A percentile compares a stretch with the other conserved stretches of the same genome.
Evolutionary conservation across 2,113 vertebrate species (phyloP).

Genomic region (Phalacrocorax pelagicus): DNA sequence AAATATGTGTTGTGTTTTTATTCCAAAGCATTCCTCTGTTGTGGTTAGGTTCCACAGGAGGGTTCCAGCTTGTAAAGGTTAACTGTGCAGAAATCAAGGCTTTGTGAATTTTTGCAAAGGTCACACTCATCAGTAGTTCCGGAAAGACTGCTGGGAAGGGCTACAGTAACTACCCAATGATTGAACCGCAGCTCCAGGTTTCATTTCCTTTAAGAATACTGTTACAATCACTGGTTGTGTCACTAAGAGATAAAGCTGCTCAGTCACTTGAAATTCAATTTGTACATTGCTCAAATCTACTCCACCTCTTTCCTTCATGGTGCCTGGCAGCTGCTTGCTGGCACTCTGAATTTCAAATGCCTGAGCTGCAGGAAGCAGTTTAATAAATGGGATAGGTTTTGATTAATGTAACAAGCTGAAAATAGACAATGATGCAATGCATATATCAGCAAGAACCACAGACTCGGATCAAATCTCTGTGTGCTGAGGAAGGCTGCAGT

Average conservation of each 20-base stretch:
- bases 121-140: conserved; percentile 78
- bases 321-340: conserved; percentile 70
- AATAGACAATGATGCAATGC: conserved; percentile 78
- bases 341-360: conserved; percentile 75
- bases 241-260: conserved; percentile 77
- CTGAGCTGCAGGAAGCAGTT: conserved; percentile 72
- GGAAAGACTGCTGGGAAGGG: conserved; percentile 72
- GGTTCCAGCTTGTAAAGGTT: conserved; percentile 79
- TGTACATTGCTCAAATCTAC: conserved; percentile 67
- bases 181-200: conserved; percentile 63
- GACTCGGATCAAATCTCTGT: conserved; percentile 24
- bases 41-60: conserved; percentile 71
- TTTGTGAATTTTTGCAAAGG: conserved; percentile 78
- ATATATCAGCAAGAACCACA: conserved; percentile 65
- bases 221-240: conserved; percentile 69
- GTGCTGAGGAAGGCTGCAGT: conserved; percentile 8
- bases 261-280: conserved; percentile 81
- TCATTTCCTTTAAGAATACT: conserved; percentile 73
- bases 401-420: conserved; percentile 78
- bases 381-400: conserved; percentile 77
- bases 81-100: conserved; percentile 78
- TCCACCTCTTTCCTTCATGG: conserved; percentile 67
- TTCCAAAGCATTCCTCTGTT: conserved; percentile 51
- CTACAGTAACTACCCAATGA: conserved; percentile 65
- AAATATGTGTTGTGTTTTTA: not conserved